Conservation (phyloP, 2,888 invertebrate species). For the Prosapia bicincta region DNA sequence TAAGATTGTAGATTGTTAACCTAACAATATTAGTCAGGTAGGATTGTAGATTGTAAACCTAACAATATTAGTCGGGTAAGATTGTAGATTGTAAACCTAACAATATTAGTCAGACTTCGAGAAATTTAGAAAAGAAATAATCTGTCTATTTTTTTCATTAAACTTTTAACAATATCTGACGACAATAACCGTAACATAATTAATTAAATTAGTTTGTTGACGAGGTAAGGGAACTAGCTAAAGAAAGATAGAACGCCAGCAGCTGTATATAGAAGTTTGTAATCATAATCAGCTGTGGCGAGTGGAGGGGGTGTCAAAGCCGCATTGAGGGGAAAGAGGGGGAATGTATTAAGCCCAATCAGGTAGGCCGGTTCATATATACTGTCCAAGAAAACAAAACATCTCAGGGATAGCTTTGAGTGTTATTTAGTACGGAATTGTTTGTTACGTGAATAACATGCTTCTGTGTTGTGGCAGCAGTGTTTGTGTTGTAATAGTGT, state of each 20-base stretch:
- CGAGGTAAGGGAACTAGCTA: no score
- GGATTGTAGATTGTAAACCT: no score
- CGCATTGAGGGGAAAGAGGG: neutral
- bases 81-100: no score
- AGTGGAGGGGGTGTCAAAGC: slow-evolving; percentile 8
- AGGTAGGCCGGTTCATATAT: slow-evolving; percentile 8
- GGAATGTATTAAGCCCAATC: slow-evolving; percentile 11
- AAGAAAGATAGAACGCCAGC: neutral
- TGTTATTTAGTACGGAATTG: neutral
- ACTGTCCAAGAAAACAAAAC: neutral
- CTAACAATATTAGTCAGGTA: no score
- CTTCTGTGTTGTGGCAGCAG: neutral
- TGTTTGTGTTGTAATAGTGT: neutral
- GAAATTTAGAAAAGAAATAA: no score
- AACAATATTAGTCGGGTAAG: no score
- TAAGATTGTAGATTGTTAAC: no score
- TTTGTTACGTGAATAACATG: neutral
- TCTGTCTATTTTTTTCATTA: no score
- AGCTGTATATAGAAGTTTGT: neutral
- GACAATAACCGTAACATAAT: no score
- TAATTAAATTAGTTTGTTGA: no score
- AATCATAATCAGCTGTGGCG: neutral
- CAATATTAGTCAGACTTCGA: no score
- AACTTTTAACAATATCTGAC: no score
- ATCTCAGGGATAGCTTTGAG: neutral